Conservation (phyloP, 2,888 invertebrate genomes). For the Dicyrtomina minuta region DNA sequence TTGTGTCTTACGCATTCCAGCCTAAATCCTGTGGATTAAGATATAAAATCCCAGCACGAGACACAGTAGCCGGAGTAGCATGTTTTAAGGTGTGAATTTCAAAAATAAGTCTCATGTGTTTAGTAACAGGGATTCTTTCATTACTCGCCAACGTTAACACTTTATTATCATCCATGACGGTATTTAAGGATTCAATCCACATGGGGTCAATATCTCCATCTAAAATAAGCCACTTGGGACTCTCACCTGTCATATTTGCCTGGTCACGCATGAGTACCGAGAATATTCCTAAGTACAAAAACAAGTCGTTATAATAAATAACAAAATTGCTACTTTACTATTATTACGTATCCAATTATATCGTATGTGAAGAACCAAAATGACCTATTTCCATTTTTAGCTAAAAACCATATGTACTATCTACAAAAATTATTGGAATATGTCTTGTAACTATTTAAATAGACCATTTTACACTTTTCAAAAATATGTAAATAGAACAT, state of each 20-base stretch:
- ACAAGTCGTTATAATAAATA: too few species aligned
- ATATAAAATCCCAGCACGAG: constrained; percentile 92
- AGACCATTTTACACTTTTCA: too few species aligned
- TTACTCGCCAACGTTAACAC: constrained; percentile 93
- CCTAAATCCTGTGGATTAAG: constrained; percentile 95
- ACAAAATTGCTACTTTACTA: too few species aligned
- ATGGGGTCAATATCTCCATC: constrained; percentile 98
- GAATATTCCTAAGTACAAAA: constrained; percentile 73
- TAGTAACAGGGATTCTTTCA: constrained; percentile 90
- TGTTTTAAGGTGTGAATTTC: constrained; percentile 95
- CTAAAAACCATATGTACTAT: too few species aligned
- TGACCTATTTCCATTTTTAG: too few species aligned
- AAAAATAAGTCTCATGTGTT: constrained; percentile 89
- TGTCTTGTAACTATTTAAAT: too few species aligned
- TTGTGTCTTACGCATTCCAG: constrained; percentile 89
- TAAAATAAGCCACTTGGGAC: constrained; percentile 92
- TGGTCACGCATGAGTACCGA: constrained; percentile 95
- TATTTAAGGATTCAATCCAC: constrained; percentile 98
- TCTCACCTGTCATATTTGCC: constrained; percentile 84
- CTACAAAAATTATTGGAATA: too few species aligned
- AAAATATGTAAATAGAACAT: too few species aligned
- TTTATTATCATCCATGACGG: constrained; percentile 98
- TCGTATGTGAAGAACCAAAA: too few species aligned
- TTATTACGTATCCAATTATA: too few species aligned
- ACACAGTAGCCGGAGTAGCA: constrained; percentile 96